Percentiles rank a stretch among this genome's conserved stretches.
phyloP scores from a whole-genome alignment of 2,113 vertebrate species.

The Stercorarius parasiticus region DNA sequence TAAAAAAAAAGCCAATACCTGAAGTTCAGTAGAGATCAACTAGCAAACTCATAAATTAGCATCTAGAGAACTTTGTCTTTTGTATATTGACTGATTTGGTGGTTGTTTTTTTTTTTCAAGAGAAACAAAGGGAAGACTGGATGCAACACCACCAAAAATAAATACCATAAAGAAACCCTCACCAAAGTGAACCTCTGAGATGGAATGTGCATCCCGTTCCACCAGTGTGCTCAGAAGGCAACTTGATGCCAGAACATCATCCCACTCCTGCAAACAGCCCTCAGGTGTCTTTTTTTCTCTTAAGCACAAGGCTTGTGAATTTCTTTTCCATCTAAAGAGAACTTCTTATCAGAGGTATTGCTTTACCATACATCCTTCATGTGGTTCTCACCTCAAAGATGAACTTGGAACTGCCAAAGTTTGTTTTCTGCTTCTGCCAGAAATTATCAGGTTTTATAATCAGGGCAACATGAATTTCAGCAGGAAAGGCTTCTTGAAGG shows the following conservation, averaged over 20 bases:
- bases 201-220: neutral
- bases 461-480: conserved; percentile 95
- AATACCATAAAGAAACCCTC: neutral
- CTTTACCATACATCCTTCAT: neutral
- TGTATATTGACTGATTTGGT: neutral
- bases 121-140: neutral
- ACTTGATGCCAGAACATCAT: neutral
- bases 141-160: neutral
- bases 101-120: fast-evolving
- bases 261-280: neutral
- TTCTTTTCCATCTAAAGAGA: neutral
- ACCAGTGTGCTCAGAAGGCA: neutral
- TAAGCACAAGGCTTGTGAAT: neutral
- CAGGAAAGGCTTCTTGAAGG: conserved; percentile 94
- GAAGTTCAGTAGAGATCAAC: neutral
- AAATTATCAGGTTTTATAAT: conserved; percentile 99
- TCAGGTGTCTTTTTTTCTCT: neutral
- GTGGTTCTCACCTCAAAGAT: conserved; percentile 89
- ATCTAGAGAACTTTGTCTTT: neutral
- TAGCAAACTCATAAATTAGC: neutral
- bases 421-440: conserved; percentile 99
- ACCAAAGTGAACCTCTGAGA: neutral
- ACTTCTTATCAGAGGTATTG: neutral
- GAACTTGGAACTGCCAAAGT: conserved; percentile 98
- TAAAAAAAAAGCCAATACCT: neutral